phyloP scores from a whole-genome alignment of 2,888 invertebrate species.

The Ryuthela nishihirai region DNA sequence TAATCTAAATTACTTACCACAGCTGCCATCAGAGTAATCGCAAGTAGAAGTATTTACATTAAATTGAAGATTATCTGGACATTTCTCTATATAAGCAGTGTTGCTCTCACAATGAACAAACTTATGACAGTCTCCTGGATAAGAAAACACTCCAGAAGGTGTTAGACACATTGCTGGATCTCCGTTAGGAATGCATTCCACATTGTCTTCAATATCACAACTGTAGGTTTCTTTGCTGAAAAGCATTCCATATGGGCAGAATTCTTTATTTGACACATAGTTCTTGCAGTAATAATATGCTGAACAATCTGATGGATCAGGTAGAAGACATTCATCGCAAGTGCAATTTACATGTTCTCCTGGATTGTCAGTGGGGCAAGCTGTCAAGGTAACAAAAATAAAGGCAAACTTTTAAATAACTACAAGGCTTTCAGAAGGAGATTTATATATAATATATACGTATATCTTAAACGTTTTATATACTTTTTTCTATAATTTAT shows the following conservation, averaged over 20 bases:
- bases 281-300: slow-evolving; percentile 46
- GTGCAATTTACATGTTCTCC: slow-evolving; percentile 1
- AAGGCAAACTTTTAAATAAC: too few relatives aligned
- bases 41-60: slow-evolving; percentile 1
- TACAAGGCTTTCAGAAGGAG: too few relatives aligned
- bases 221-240: slow-evolving; percentile 1
- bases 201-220: slow-evolving; percentile 3
- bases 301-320: slow-evolving; percentile 15
- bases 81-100: slow-evolving; percentile 8
- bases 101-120: slow-evolving; percentile 6
- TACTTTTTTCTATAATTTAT: too few relatives aligned
- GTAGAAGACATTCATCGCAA: slow-evolving; percentile 9
- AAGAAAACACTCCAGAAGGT: slow-evolving; percentile 5
- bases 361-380: slow-evolving; percentile 3
- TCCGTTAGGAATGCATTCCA: neutral
- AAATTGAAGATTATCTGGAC: neutral
- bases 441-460: too few relatives aligned
- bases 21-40: neutral
- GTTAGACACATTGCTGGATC: slow-evolving; percentile 13
- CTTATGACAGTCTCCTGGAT: slow-evolving; percentile 16
- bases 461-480: too few relatives aligned
- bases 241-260: slow-evolving; percentile 10
- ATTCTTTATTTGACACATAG: slow-evolving; percentile 65
- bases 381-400: neutral
- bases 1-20: slow-evolving; percentile 17